A percentile compares a stretch with the other conserved stretches of the same genome.
Evolutionary conservation across 2,113 vertebrate genomes (phyloP).

Genomic region (Lichenostomus cassidix): DNA sequence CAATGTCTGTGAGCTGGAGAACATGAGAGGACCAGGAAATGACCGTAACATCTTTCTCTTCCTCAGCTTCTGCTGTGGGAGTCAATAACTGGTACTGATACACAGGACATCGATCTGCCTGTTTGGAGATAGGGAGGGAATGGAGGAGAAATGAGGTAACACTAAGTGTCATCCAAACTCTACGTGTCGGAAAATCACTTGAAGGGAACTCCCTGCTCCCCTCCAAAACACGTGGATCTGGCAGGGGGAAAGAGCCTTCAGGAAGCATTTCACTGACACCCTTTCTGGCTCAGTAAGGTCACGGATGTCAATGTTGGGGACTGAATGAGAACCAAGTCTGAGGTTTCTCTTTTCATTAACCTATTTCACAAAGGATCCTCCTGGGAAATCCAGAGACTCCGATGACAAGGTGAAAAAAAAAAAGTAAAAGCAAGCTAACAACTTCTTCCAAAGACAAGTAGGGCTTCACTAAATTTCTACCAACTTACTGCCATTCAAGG

Average conservation of each 20-base stretch:
- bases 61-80: conserved; percentile 68
- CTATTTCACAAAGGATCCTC: conserved; percentile 62
- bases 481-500: conserved; percentile 12
- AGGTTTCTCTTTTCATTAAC: conserved; percentile 61
- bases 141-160: conserved; percentile 62
- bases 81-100: conserved; percentile 64
- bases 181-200: conserved; percentile 31
- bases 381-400: conserved; percentile 59
- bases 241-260: conserved; percentile 21
- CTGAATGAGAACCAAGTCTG: conserved; percentile 57
- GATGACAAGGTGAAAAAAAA: conserved; percentile 43
- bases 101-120: conserved; percentile 49
- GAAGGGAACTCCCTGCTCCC: conserved; percentile 57
- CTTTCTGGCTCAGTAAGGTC: conserved; percentile 63
- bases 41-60: conserved; percentile 62
- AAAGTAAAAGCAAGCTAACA: conserved; percentile 39
- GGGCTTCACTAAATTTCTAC: conserved; percentile 29
- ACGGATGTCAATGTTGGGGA: conserved; percentile 40
- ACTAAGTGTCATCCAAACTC: conserved; percentile 43
- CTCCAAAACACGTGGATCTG: neutral
- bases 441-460: conserved; percentile 54
- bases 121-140: conserved; percentile 35
- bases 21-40: conserved; percentile 58
- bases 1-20: conserved; percentile 60
- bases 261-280: conserved; percentile 36